Base-by-base conservation (phyloP, 2,113 vertebrate species). In the Alethe castanea region DNA sequence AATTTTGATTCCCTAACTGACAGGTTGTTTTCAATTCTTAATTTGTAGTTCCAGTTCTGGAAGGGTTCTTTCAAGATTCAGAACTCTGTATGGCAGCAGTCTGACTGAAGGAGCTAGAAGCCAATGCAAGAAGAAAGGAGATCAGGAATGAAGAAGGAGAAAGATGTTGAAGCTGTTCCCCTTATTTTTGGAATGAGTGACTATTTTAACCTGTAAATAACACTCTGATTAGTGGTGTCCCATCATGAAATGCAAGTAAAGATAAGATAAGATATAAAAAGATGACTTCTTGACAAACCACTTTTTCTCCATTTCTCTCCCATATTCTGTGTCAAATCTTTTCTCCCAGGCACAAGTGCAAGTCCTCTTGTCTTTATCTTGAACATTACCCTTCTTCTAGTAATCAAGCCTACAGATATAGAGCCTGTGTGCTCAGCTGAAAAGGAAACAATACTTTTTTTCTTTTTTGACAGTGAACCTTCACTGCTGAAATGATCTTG, bases 41-140 rank as follows among this genome's bases (percentile, higher is more conserved):
- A 89, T 76, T 86, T 78, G 35, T 81, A 90, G 72, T 81, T 87
- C 84, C 53, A 61, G 48, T 86, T 94, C 87, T 85, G n/a, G 65
- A 84, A 81, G 38, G 57, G 35, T 73, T 57, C 57, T 88, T 86
- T 86, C 40, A 78, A 56, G 61, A 79, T 57, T 87, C 40, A 91
- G 60, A 73, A 62, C 26, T 56, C 14, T 47, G 16, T 65, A 38
- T 67, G 36, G 8, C 50, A 85, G 28, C 15, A 81, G 25, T 85
- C 35, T 56, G 48, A 44, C 25, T 74, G 29, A 40, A 69, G 16
- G 14, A 85, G 13, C 25, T 82, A 44, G 59, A 85, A 77, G 38
- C 33, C 35, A 70, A 9, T 59, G 9, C 16, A 8, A 82, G 35
- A 90, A 88, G n/a, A 76, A 91, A 69, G 28, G 14, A 57, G 60